Evolutionary conservation across 2,797 vertebrate species (phyloP), one percentile per base, ranked within the genome.

Genomic region (Lepilemur ruficaudatus): DNA sequence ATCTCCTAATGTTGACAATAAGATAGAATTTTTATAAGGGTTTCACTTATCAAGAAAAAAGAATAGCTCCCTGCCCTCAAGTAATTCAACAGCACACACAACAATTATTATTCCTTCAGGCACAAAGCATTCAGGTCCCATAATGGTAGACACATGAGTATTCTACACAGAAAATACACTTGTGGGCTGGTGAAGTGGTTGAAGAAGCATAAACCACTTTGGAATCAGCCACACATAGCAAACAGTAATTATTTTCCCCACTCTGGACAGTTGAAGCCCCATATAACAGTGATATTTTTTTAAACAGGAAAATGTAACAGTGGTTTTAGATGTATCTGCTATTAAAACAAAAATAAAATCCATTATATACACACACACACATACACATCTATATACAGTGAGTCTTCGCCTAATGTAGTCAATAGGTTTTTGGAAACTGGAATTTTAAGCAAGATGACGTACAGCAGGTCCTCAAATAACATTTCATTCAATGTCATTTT

Each of bases 1-100:
- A 59, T 94, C 46, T 88, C 91, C 35, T 81, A 93, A 61, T 94
- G 73, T 82, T 70, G 69, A 87, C 57, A 95, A 32, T 32, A 84
- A 80, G 50, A 94, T 35, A 93, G 83, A 48, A 87, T 83, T 94
- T 94, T 90, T 63, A 89, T 83, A 83, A 94, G 94, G 25, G 48
- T 76, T 97, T 93, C 75, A 67, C 25, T 87, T 70, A 87, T 28
- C 73, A 81, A 81, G 57, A 82, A n/a, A 5, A 4, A 57, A 86
- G 22, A 93, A 65, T 50, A 81, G 12, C 5, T 89, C 38, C 80
- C 35, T 85, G 43, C 30, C 20, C 32, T 87, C 63, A 52, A 70
- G 23, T 89, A 48, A 18, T 91, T 79, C 35, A 61, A 7, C 11
- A 48, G 15, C 15, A 87, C 52, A 25, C 9, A 38, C 76, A 20